Evolutionary conservation across 2,797 vertebrate species (phyloP), one percentile per base, ranked within the genome.

Genomic region (Catostomus latipinnis): DNA sequence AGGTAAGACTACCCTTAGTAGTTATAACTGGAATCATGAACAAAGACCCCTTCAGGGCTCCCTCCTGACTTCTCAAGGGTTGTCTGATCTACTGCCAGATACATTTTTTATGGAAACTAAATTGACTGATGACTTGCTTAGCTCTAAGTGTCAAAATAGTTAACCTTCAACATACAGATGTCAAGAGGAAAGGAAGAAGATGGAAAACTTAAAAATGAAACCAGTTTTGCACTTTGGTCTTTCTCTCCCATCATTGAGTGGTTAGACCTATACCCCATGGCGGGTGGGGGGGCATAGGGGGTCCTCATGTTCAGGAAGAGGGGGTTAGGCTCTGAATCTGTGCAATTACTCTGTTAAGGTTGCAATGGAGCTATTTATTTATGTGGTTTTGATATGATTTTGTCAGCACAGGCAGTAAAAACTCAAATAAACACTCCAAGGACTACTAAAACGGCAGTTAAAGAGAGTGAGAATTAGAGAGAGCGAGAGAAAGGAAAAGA

Each of bases 301-400:
- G 68, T 84, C 74, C 85, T 88, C 75, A 48, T 85, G 87, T 85
- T 89, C 85, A 91, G 91, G 87, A 92, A 89, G 63, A 82, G 78
- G 80, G 72, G 81, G 81, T 80, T 74, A 16, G 87, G 81, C 82
- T 81, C 6, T 81, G 87, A 90, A 92, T 90, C 83, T 82, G 71
- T 78, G 88, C 82, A 92, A 91, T 93, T 90, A 89, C 84, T 84
- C 81, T 89, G 88, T 92, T 92, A 93, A 82, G 90, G 89, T 91
- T 92, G 83, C 86, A 86, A 75, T 88, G 87, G 88, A 91, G 86
- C 77, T 86, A 90, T 93, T 91, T 91, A 92, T 91, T 92, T 92
- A 86, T 78, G 63, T n/a, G 34, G 18, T 82, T 88, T 76, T 88
- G 89, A 90, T 88, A 84, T 87, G 82, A 91, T 92, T 90, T 85